A percentile compares a stretch with the other conserved stretches of the same genome.
These are phyloP conservation scores for Cercocebus atys DNA, from an alignment of 2,113 vertebrate species.

Conservation along the genomic window DNA sequence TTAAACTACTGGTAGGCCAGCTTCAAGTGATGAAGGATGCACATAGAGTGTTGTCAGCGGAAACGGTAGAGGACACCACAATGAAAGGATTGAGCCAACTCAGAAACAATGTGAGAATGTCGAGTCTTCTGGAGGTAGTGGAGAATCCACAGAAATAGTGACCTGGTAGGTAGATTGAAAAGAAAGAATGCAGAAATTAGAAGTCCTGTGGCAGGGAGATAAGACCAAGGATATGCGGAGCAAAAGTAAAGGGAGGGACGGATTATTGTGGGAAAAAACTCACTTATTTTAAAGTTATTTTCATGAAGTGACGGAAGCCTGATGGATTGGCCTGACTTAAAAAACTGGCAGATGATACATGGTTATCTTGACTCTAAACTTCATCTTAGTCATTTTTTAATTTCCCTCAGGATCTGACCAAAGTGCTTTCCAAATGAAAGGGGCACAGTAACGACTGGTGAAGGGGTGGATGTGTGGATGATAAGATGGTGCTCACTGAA, in stretches of 20 bases:
- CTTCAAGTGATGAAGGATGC: not conserved
- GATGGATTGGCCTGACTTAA: not conserved
- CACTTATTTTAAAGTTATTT: not conserved
- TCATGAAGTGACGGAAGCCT: not conserved
- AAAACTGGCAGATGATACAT: not conserved
- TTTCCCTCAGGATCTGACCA: not conserved
- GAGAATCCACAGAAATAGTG: not conserved
- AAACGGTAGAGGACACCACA: not conserved
- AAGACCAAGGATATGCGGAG: not conserved
- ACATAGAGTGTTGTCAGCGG: not conserved
- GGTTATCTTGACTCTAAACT: not conserved
- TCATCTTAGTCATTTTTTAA: not conserved
- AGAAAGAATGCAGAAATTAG: not conserved
- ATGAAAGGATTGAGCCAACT: not conserved
- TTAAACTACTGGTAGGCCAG: not conserved
- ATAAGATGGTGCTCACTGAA: not conserved
- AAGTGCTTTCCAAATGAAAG: not conserved
- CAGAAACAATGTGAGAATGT: not conserved
- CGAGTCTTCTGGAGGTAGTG: not conserved
- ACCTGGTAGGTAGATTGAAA: not conserved
- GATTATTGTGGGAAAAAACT: not conserved
- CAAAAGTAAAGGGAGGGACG: not conserved
- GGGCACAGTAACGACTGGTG: rapidly evolving
- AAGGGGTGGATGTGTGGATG: not conserved
- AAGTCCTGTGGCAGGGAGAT: not conserved